phyloP scores from a whole-genome alignment of 2,888 invertebrate species.

The Microctonus aethiopoides region DNA sequence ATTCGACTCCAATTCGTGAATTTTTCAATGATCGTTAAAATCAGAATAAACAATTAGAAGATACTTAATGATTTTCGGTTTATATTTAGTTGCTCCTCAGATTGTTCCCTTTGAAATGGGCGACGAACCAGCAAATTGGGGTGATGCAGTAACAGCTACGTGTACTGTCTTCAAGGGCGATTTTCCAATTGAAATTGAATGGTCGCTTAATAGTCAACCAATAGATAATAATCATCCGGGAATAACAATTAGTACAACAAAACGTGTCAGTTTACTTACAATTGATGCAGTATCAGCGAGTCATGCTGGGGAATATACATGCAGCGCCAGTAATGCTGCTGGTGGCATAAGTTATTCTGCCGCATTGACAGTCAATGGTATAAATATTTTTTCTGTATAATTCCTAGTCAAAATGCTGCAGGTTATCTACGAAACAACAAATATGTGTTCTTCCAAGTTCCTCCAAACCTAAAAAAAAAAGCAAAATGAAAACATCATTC shows the following conservation, averaged over 20 bases:
- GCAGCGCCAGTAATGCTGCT: conserved; percentile 76
- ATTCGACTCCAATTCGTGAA: not conserved
- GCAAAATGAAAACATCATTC: no score
- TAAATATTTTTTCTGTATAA: conserved; percentile 1
- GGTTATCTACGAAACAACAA: conserved; percentile 37
- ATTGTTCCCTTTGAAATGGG: conserved; percentile 79
- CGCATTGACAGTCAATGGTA: conserved; percentile 69
- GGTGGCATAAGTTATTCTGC: conserved; percentile 75
- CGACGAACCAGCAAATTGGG: conserved; percentile 75
- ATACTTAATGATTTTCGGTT: not conserved
- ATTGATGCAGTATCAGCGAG: conserved; percentile 67
- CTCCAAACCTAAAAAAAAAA: not conserved
- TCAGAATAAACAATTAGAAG: not conserved
- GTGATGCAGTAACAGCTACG: conserved; percentile 70
- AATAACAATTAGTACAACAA: conserved; percentile 55
- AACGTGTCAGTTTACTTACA: conserved; percentile 66
- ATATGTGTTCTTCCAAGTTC: not conserved
- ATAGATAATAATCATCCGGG: conserved; percentile 51
- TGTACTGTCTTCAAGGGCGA: conserved; percentile 77
- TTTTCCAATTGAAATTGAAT: conserved; percentile 77
- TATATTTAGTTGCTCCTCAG: conserved; percentile 77
- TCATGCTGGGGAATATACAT: conserved; percentile 68
- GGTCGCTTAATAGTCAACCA: conserved; percentile 76
- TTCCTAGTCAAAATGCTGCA: not conserved
- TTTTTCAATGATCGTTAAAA: no score